Conservation (phyloP, 2,888 invertebrate species). For the Diplolepis rosae region DNA sequence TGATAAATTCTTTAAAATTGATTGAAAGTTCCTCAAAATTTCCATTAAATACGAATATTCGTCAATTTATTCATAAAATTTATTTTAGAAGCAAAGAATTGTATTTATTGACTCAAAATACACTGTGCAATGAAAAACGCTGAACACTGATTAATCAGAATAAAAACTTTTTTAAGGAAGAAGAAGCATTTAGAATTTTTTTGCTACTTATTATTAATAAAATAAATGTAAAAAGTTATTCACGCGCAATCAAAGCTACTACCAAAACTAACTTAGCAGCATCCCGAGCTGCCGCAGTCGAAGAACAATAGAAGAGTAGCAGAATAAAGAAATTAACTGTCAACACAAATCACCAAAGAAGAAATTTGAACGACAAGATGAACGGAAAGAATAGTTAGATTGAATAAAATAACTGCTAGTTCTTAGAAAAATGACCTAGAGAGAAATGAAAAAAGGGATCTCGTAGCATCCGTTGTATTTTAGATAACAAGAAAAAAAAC, state of each 20-base stretch:
- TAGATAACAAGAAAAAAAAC: constrained; percentile 32
- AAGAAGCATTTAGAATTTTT: no score
- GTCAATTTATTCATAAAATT: no score
- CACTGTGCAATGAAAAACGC: no score
- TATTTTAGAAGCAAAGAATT: no score
- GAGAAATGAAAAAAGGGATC: constrained; percentile 1
- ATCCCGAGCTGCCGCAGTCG: background rate
- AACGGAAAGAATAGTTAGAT: background rate
- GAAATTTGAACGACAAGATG: background rate
- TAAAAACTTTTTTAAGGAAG: no score
- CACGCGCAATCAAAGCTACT: background rate
- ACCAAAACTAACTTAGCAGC: background rate
- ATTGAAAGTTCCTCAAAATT: no score
- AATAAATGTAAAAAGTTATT: background rate
- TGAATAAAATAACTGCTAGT: background rate
- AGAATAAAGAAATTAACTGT: background rate
- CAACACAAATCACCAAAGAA: background rate
- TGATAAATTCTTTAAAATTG: no score
- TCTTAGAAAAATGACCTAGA: background rate
- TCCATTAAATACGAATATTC: no score
- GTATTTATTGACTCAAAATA: no score
- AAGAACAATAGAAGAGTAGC: constrained; percentile 6
- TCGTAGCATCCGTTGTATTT: background rate
- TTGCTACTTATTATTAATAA: no score
- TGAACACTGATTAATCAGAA: no score